Evolutionary conservation across 2,113 vertebrate genomes (phyloP).

Genomic region (Hydrolagus affinis): DNA sequence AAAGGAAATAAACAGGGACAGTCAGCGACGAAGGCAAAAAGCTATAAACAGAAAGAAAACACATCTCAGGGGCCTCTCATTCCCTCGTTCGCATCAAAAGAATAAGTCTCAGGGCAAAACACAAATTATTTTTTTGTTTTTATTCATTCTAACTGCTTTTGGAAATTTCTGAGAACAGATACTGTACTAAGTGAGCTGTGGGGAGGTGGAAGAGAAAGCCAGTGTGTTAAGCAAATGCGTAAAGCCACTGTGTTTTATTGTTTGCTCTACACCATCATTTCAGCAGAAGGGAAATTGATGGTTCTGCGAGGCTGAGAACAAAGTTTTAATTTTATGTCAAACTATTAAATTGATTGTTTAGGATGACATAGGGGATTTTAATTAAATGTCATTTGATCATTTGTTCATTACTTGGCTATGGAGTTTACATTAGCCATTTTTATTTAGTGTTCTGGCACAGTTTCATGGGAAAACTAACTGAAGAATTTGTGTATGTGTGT

Average conservation of each 20-base stretch:
- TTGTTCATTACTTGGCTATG: constrained; percentile 1
- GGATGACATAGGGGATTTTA: background rate
- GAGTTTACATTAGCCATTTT: background rate
- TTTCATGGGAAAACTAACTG: background rate
- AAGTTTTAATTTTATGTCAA: constrained; percentile 2
- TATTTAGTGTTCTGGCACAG: background rate
- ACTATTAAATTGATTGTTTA: background rate
- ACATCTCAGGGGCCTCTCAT: too few relatives aligned
- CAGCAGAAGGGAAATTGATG: background rate
- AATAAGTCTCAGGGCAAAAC: too few relatives aligned
- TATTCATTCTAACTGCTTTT: too few relatives aligned
- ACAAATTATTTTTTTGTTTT: too few relatives aligned
- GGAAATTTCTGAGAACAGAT: too few relatives aligned
- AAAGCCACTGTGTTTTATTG: background rate
- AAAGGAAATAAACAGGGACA: too few relatives aligned
- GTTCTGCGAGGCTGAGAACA: background rate
- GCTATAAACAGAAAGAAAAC: too few relatives aligned
- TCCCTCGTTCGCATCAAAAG: too few relatives aligned
- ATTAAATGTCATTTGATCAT: background rate
- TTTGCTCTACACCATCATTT: background rate
- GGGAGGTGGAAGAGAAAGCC: too few relatives aligned
- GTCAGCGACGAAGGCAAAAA: too few relatives aligned
- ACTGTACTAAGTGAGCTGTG: too few relatives aligned
- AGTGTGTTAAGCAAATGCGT: too few relatives aligned
- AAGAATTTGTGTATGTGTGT: background rate